A percentile compares a stretch with the other conserved stretches of the same genome.
phyloP scores from a whole-genome alignment of 2,888 invertebrate species.

The Chrysomela aeneicollis region DNA sequence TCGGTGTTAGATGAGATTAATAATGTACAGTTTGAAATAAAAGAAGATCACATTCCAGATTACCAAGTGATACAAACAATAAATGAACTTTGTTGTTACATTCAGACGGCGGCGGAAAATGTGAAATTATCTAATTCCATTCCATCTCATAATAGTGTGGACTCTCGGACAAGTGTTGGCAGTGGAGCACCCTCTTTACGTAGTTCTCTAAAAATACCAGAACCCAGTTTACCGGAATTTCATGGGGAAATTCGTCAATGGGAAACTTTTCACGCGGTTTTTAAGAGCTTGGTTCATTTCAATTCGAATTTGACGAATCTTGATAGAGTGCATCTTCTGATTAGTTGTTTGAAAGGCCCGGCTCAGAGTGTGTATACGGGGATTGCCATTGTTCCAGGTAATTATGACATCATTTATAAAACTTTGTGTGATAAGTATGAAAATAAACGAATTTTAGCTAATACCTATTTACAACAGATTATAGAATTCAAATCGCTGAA shows the following conservation, averaged over 20 bases:
- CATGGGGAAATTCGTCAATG: slow-evolving; percentile 12
- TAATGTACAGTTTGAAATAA: too few species aligned
- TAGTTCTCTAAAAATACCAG: too few species aligned
- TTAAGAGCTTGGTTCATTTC: slow-evolving; percentile 7
- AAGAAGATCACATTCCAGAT: too few species aligned
- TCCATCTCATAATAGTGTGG: too few species aligned
- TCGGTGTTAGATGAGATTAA: too few species aligned
- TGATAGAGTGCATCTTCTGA: not conserved
- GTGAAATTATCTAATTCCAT: too few species aligned
- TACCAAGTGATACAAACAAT: too few species aligned
- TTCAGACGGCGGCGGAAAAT: too few species aligned
- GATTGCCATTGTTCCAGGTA: not conserved
- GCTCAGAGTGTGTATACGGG: not conserved
- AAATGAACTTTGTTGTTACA: too few species aligned
- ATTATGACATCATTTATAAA: slow-evolving; percentile 3
- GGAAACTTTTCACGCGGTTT: slow-evolving; percentile 9
- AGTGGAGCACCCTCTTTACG: too few species aligned
- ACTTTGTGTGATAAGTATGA: slow-evolving; percentile 2
- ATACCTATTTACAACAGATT: slow-evolving; percentile 4
- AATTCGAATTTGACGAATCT: not conserved
- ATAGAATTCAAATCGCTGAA: slow-evolving; percentile 7
- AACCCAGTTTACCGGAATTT: slow-evolving; percentile 16
- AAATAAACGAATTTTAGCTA: slow-evolving; percentile 3
- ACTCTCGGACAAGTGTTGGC: too few species aligned
- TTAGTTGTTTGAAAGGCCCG: not conserved